These are phyloP conservation scores for Tachina grossa DNA, from an alignment of 2,888 invertebrate species.

Conservation along the genomic window DNA sequence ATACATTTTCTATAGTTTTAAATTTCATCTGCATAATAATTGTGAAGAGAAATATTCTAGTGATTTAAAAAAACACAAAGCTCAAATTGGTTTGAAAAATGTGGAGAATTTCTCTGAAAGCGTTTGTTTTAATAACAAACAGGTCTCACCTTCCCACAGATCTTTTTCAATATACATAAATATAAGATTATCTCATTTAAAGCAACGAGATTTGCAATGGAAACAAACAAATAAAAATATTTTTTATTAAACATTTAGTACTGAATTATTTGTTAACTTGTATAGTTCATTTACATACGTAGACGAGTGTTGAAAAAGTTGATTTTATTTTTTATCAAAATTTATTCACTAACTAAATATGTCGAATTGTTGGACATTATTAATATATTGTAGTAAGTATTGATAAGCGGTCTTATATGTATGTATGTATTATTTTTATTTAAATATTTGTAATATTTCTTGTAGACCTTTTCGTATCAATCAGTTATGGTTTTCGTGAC, in stretches of 20 bases:
- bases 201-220: constrained; percentile 36
- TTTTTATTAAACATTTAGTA: constrained; percentile 59
- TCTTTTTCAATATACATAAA: constrained; percentile 20
- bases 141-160: not conserved
- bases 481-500: constrained; percentile 67
- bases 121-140: not conserved
- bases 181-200: constrained; percentile 60
- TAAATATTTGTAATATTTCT: not conserved
- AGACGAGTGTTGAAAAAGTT: not conserved
- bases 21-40: no score
- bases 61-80: not conserved
- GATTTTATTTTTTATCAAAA: constrained; percentile 13
- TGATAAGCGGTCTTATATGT: not conserved
- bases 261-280: constrained; percentile 44
- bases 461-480: constrained; percentile 28
- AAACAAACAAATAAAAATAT: constrained; percentile 17
- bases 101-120: constrained; percentile 4
- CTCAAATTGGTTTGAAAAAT: not conserved
- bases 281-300: constrained; percentile 20
- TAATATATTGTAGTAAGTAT: constrained; percentile 49
- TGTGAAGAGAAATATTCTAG: not conserved
- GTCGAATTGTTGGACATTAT: constrained; percentile 22
- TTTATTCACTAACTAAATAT: constrained; percentile 25
- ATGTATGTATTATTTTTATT: not conserved
- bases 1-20: no score